phyloP scores from a whole-genome alignment of 1,140 invertebrate genomes.

The Papilio helenus region DNA sequence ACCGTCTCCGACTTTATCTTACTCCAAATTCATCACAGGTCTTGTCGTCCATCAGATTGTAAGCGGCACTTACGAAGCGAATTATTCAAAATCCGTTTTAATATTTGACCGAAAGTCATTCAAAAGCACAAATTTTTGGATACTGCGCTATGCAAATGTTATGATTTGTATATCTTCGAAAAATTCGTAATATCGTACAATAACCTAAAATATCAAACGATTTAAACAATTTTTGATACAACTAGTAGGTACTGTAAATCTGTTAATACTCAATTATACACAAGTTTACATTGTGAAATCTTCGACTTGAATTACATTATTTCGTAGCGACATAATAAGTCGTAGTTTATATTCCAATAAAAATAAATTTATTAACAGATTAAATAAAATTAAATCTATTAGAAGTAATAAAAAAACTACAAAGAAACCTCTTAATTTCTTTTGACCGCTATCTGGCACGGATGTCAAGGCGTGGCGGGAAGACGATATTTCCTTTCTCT shows the following conservation, averaged over 20 bases:
- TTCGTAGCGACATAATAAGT: neutral
- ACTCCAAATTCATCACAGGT: no score
- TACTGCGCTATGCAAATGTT: no score
- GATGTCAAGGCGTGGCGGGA: slow-evolving; percentile 43
- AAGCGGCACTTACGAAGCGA: no score
- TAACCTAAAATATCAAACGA: neutral
- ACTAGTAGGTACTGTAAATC: slow-evolving; percentile 4
- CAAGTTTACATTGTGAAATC: slow-evolving; percentile 13
- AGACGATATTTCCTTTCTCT: slow-evolving; percentile 42
- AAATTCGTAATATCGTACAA: neutral
- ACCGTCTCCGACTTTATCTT: no score
- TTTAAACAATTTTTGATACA: slow-evolving; percentile 17
- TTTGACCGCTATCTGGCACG: neutral
- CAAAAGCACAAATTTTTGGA: no score
- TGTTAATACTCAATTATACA: neutral
- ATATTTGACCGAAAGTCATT: no score
- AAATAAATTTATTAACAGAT: slow-evolving; percentile 24
- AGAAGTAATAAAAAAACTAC: slow-evolving; percentile 34
- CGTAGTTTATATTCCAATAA: slow-evolving; percentile 20
- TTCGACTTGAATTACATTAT: neutral
- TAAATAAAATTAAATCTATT: slow-evolving; percentile 29
- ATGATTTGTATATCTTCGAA: no score
- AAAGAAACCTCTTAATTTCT: slow-evolving; percentile 37
- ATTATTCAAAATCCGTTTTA: no score
- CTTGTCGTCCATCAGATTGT: no score